phyloP scores from a whole-genome alignment of 2,888 invertebrate genomes.

The Pseudoips prasinana region DNA sequence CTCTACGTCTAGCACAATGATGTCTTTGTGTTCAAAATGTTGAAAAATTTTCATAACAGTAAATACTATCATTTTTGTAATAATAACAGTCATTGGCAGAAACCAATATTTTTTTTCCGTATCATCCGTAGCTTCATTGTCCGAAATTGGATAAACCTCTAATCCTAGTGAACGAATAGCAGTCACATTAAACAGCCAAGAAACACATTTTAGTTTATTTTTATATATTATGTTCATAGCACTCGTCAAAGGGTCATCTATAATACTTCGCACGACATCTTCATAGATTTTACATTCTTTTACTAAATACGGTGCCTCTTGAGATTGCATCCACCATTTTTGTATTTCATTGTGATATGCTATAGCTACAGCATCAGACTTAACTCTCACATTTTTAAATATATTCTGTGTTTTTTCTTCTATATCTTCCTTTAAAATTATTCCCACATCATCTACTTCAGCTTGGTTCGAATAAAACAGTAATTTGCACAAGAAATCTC shows the following conservation, averaged over 20 bases:
- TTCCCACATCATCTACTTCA: slow-evolving; percentile 11
- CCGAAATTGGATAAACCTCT: too few relatives aligned
- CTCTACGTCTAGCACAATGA: slow-evolving; percentile 10
- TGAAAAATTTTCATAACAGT: slow-evolving; percentile 18
- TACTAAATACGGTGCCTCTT: slow-evolving; percentile 12
- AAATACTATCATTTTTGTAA: slow-evolving; percentile 7
- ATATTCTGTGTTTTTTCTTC: slow-evolving; percentile 1
- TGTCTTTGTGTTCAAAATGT: slow-evolving; percentile 1
- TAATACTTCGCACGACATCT: background rate
- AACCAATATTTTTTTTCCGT: background rate
- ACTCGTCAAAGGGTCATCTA: background rate
- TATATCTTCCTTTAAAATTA: slow-evolving; percentile 10
- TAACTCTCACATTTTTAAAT: slow-evolving; percentile 2
- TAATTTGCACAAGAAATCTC: slow-evolving; percentile 14
- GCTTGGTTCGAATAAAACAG: slow-evolving; percentile 23
- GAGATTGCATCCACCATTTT: slow-evolving; percentile 21
- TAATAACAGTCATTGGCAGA: slow-evolving; percentile 1
- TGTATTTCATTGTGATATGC: slow-evolving; percentile 20
- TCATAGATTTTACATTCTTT: slow-evolving; percentile 1
- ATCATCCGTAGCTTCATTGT: background rate
- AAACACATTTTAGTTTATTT: background rate
- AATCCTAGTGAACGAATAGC: too few relatives aligned
- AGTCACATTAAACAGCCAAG: too few relatives aligned
- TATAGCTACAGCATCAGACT: slow-evolving; percentile 13
- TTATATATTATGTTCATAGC: background rate